phyloP scores from a whole-genome alignment of 1,140 invertebrate genomes.

The Drosophila insularis region DNA sequence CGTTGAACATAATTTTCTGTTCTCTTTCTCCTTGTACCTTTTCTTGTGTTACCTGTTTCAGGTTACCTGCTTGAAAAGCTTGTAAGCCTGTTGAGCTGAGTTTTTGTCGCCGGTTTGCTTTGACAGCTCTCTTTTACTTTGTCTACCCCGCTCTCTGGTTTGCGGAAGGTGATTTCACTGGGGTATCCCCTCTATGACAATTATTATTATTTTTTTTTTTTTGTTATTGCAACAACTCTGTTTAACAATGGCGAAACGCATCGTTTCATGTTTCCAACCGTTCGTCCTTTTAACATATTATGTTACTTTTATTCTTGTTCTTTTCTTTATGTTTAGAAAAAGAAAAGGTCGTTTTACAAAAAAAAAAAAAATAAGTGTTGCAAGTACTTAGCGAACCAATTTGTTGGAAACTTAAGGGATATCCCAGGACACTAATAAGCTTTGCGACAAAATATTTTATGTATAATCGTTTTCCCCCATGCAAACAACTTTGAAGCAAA shows the following conservation, averaged over 20 bases:
- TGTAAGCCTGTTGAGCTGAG: constrained; percentile 13
- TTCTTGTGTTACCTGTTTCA: constrained; percentile 2
- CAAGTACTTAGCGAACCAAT: not conserved
- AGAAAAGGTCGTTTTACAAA: not conserved
- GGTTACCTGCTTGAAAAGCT: constrained; percentile 39
- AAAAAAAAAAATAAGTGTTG: not conserved
- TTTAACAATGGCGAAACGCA: constrained; percentile 45
- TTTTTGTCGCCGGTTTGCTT: constrained; percentile 36
- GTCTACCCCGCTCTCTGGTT: constrained; percentile 13
- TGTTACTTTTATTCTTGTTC: constrained; percentile 41
- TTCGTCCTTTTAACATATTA: constrained; percentile 47
- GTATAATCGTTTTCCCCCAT: not conserved
- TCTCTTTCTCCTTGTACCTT: constrained; percentile 21
- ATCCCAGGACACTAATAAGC: not conserved
- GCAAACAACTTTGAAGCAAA: too few relatives aligned
- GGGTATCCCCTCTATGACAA: constrained; percentile 9
- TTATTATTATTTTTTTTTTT: constrained; percentile 12
- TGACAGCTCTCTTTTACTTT: constrained; percentile 44
- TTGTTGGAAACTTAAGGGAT: not conserved
- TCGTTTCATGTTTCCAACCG: constrained; percentile 65
- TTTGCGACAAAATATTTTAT: too few relatives aligned
- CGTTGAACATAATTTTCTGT: constrained; percentile 3
- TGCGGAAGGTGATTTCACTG: constrained; percentile 36
- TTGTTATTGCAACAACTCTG: not conserved
- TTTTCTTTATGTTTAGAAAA: constrained; percentile 16